Evolutionary conservation across 1,140 invertebrate species (phyloP).

Genomic region (Pollicipes pollicipes): DNA sequence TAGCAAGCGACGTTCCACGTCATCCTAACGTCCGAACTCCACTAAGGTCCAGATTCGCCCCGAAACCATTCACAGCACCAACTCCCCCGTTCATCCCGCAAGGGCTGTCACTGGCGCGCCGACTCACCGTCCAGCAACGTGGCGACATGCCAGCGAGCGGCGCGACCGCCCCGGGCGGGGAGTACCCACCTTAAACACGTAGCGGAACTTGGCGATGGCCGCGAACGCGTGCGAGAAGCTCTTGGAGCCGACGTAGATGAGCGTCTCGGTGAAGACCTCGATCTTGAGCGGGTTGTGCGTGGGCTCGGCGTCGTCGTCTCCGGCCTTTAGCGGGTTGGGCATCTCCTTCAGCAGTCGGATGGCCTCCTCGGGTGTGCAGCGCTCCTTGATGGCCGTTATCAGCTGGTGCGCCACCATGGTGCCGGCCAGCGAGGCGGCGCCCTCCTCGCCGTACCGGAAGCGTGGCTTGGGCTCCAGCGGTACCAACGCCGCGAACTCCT

Average conservation of each 20-base stretch:
- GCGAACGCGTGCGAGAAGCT: constrained; percentile 97
- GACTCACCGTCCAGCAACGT: no score
- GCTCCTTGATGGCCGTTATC: constrained; percentile 63
- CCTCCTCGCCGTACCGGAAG: constrained; percentile 8
- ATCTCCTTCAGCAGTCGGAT: constrained; percentile 65
- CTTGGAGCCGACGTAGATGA: constrained; percentile 83
- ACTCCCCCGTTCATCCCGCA: no score
- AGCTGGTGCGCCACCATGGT: constrained; percentile 57
- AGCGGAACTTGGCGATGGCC: constrained; percentile 89
- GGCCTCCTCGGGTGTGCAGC: constrained; percentile 76
- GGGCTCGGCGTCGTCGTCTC: constrained; percentile 35
- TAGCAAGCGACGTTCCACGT: no score
- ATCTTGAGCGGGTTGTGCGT: constrained; percentile 81
- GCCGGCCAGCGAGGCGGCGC: constrained; percentile 27
- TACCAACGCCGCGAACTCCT: neutral
- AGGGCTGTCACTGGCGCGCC: no score
- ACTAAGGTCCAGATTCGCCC: no score
- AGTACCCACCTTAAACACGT: constrained; percentile 60
- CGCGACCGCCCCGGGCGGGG: no score
- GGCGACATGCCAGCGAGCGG: no score
- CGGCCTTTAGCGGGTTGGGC: constrained; percentile 26
- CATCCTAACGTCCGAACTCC: no score
- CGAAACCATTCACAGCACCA: no score
- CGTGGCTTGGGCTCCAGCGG: constrained; percentile 1
- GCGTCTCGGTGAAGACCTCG: constrained; percentile 87